Evolutionary conservation across 1,140 invertebrate genomes (phyloP).

Genomic region (Helicoverpa armigera): DNA sequence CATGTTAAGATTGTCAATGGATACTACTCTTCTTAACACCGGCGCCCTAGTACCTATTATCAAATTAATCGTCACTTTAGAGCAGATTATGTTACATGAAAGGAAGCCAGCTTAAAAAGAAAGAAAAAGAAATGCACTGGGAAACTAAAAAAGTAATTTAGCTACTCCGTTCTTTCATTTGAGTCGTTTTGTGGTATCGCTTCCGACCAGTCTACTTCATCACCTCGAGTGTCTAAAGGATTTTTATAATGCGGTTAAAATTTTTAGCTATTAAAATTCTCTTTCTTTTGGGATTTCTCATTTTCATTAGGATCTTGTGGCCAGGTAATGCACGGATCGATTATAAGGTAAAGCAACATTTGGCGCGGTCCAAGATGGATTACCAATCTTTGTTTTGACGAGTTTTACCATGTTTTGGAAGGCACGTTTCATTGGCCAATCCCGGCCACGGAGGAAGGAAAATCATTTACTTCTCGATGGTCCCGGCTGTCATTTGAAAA

Average conservation of each 20-base stretch:
- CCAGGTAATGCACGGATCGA: too few relatives aligned
- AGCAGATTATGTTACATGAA: slow-evolving; percentile 4
- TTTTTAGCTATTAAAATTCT: background rate
- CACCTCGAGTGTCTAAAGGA: slow-evolving; percentile 4
- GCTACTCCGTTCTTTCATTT: background rate
- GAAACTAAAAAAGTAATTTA: slow-evolving; percentile 29
- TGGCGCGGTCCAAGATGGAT: too few relatives aligned
- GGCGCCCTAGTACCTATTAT: background rate
- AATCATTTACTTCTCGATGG: too few relatives aligned
- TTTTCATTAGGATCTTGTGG: background rate
- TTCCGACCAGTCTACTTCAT: slow-evolving; percentile 15
- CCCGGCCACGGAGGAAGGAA: too few relatives aligned
- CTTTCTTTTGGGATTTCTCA: background rate
- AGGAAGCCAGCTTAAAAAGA: background rate
- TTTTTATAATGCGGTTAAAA: slow-evolving; percentile 15
- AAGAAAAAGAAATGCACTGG: background rate
- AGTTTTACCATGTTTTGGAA: too few relatives aligned
- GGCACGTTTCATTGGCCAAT: too few relatives aligned
- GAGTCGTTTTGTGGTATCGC: slow-evolving; percentile 19
- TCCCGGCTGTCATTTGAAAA: too few relatives aligned
- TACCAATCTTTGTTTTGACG: too few relatives aligned
- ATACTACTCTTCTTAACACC: background rate
- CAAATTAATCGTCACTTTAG: background rate
- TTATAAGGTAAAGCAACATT: too few relatives aligned
- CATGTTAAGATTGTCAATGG: background rate